Conservation (phyloP, 2,888 invertebrate species). For the Dasysyrphus tricinctus region DNA sequence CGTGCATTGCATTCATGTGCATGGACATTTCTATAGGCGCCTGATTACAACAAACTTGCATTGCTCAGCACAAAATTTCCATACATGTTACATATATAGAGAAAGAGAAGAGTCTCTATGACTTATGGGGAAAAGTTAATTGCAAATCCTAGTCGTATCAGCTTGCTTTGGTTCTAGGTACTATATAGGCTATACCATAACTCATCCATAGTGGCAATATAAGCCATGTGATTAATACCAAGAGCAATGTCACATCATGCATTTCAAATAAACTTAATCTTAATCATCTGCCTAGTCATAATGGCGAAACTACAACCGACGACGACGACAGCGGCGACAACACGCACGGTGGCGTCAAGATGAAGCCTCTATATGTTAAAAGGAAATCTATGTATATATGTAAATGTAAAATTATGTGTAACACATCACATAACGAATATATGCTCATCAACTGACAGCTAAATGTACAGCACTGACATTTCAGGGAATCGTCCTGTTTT, state of each 20-base stretch:
- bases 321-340: background rate
- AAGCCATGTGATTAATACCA: slow-evolving; percentile 61
- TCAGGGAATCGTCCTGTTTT: background rate
- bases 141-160: slow-evolving; percentile 47
- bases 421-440: slow-evolving; percentile 23
- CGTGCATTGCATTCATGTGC: slow-evolving; percentile 62
- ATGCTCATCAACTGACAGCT: slow-evolving; percentile 13
- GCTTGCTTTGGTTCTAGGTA: background rate
- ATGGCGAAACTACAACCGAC: too few relatives aligned
- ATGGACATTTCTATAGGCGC: slow-evolving; percentile 67
- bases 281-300: slow-evolving; percentile 53
- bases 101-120: background rate
- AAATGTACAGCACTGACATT: slow-evolving; percentile 25
- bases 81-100: background rate
- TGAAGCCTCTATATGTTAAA: background rate
- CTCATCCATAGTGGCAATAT: slow-evolving; percentile 45
- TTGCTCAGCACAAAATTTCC: background rate
- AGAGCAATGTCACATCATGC: slow-evolving; percentile 60
- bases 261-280: slow-evolving; percentile 66
- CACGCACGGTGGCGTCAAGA: background rate
- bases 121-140: slow-evolving; percentile 57
- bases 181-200: background rate
- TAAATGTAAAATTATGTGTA: slow-evolving; percentile 10
- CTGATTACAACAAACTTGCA: slow-evolving; percentile 66
- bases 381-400: background rate